These are phyloP conservation scores for Pampus argenteus DNA, from an alignment of 2,797 vertebrate genomes.

Conservation along the genomic window DNA sequence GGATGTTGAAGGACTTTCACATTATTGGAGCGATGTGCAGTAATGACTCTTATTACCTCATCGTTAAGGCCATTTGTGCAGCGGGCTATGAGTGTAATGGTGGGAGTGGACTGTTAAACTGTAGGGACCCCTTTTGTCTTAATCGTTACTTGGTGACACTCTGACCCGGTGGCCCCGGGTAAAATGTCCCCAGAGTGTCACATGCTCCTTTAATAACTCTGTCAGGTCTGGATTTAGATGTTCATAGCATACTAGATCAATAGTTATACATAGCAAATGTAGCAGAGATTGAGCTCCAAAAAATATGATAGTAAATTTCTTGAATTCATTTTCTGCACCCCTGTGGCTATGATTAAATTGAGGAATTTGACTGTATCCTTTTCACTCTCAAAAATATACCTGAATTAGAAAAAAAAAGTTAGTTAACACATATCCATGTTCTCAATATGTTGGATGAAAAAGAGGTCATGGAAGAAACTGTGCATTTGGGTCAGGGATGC, in stretches of 20 bases:
- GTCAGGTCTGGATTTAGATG: conserved; percentile 64
- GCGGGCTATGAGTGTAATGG: conserved; percentile 79
- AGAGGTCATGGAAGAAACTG: conserved; percentile 26
- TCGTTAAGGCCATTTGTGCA: conserved; percentile 80
- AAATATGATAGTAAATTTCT: conserved; percentile 36
- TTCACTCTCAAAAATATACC: conserved; percentile 5
- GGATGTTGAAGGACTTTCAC: conserved; percentile 74
- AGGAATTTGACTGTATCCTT: conserved; percentile 20
- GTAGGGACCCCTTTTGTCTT: conserved; percentile 84
- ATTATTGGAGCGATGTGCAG: conserved; percentile 74
- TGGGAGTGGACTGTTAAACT: conserved; percentile 79
- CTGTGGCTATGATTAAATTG: conserved; percentile 4
- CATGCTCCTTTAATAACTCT: conserved; percentile 69
- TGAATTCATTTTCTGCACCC: conserved; percentile 29
- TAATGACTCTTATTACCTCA: conserved; percentile 84
- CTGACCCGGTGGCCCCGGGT: conserved; percentile 75
- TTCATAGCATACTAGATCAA: conserved; percentile 61
- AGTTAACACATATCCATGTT: conserved; percentile 22
- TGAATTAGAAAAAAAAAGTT: conserved; percentile 8
- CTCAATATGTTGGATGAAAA: conserved; percentile 18
- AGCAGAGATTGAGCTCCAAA: conserved; percentile 19
- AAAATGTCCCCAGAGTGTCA: conserved; percentile 77
- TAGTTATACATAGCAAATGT: conserved; percentile 48
- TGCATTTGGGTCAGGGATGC: conserved; percentile 55
- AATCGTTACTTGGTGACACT: conserved; percentile 79